phyloP scores from a whole-genome alignment of 2,797 vertebrate species.

The Hoplostethus atlanticus region DNA sequence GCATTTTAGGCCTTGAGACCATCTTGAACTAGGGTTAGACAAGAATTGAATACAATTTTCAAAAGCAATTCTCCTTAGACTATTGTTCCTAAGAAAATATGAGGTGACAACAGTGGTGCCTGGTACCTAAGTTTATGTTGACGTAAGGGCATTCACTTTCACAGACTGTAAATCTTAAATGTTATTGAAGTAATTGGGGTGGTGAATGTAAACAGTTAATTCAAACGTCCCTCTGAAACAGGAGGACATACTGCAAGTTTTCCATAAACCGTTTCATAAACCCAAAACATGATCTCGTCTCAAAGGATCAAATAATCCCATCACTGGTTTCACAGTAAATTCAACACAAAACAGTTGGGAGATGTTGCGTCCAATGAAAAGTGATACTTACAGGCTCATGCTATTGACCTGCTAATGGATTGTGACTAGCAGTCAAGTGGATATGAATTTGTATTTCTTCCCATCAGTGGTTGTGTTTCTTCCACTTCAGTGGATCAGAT shows the following conservation, averaged over 20 bases:
- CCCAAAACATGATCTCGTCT: background rate
- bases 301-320: background rate
- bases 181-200: background rate
- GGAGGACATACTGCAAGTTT: background rate
- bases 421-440: constrained; percentile 32
- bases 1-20: no score
- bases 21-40: background rate
- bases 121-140: background rate
- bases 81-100: no score
- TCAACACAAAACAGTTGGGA: background rate
- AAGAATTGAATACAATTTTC: background rate
- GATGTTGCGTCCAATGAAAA: background rate
- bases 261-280: background rate
- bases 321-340: background rate
- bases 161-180: background rate
- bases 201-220: background rate
- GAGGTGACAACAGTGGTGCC: background rate
- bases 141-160: background rate
- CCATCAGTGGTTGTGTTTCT: constrained; percentile 20
- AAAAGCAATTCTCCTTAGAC: background rate
- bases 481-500: background rate
- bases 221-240: background rate
- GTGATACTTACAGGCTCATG: background rate
- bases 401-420: constrained; percentile 37
- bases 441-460: constrained; percentile 16